Conservation (phyloP, 1,140 invertebrate genomes). For the Nautilus pompilius region DNA sequence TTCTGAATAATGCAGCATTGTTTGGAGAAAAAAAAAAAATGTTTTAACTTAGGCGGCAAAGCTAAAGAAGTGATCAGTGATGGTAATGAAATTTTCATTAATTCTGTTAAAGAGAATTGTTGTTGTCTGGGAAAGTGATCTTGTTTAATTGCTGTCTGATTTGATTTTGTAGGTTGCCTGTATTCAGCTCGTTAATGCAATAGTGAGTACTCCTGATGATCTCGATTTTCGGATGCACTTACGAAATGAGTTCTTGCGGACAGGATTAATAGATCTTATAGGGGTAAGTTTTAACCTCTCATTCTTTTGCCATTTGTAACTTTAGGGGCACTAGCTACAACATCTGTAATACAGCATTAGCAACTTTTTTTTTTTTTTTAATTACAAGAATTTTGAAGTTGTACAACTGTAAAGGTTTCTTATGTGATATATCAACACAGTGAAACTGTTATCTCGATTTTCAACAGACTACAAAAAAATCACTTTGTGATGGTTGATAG, state of each 20-base stretch:
- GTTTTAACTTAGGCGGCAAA: neutral
- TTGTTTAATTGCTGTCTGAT: too few species aligned
- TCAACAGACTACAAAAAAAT: too few species aligned
- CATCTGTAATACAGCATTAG: too few species aligned
- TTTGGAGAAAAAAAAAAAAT: neutral
- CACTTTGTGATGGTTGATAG: too few species aligned
- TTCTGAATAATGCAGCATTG: neutral
- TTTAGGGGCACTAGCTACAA: neutral
- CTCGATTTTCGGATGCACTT: slow-evolving; percentile 91
- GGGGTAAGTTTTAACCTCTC: slow-evolving; percentile 54
- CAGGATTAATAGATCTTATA: slow-evolving; percentile 81
- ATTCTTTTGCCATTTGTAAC: neutral
- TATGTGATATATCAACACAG: too few species aligned
- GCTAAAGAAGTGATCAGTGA: neutral
- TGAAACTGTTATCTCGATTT: too few species aligned
- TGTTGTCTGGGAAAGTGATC: too few species aligned
- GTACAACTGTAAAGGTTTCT: too few species aligned
- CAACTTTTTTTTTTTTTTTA: too few species aligned
- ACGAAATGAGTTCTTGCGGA: slow-evolving; percentile 92
- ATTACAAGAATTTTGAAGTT: too few species aligned
- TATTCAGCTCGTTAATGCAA: slow-evolving; percentile 89
- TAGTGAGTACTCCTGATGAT: slow-evolving; percentile 86
- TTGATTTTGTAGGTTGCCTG: slow-evolving; percentile 66
- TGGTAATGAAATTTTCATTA: neutral
- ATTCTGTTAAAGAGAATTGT: neutral